phyloP scores from a whole-genome alignment of 2,888 invertebrate species.

The Microctonus hyperodae region DNA sequence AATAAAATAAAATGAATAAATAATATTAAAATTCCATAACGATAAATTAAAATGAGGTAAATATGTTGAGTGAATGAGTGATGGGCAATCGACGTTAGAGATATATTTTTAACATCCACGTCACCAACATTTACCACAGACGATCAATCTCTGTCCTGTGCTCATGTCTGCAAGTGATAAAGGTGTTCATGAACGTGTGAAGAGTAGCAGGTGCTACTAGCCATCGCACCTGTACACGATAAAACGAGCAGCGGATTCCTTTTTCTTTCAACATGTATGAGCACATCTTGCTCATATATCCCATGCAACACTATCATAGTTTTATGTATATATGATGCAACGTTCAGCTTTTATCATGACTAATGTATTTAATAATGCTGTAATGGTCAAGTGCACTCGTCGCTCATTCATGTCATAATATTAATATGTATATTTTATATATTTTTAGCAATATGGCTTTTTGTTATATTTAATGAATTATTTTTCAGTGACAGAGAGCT shows the following conservation, averaged over 20 bases:
- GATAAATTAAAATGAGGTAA: not conserved
- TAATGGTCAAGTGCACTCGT: slow-evolving; percentile 1
- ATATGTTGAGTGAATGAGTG: slow-evolving; percentile 5
- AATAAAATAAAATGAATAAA: too few relatives aligned
- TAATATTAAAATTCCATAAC: not conserved
- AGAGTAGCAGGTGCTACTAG: slow-evolving; percentile 44
- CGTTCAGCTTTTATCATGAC: slow-evolving; percentile 8
- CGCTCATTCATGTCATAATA: too few relatives aligned
- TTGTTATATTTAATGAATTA: too few relatives aligned
- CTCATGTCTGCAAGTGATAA: slow-evolving; percentile 39
- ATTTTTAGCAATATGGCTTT: too few relatives aligned
- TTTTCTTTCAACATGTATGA: not conserved
- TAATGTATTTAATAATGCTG: slow-evolving; percentile 4
- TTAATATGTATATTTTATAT: too few relatives aligned
- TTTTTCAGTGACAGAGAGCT: too few relatives aligned
- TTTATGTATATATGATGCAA: not conserved
- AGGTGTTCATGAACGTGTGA: slow-evolving; percentile 39
- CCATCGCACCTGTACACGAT: slow-evolving; percentile 42
- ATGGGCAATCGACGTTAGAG: slow-evolving; percentile 35
- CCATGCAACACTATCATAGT: not conserved
- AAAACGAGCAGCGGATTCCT: slow-evolving; percentile 30
- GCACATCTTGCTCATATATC: not conserved
- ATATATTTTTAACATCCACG: slow-evolving; percentile 34
- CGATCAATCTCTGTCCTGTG: slow-evolving; percentile 40
- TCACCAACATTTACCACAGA: slow-evolving; percentile 34